A percentile compares a stretch with the other conserved stretches of the same genome.
These are phyloP conservation scores for Aethes cnicana DNA, from an alignment of 2,888 invertebrate species.

Conservation along the genomic window DNA sequence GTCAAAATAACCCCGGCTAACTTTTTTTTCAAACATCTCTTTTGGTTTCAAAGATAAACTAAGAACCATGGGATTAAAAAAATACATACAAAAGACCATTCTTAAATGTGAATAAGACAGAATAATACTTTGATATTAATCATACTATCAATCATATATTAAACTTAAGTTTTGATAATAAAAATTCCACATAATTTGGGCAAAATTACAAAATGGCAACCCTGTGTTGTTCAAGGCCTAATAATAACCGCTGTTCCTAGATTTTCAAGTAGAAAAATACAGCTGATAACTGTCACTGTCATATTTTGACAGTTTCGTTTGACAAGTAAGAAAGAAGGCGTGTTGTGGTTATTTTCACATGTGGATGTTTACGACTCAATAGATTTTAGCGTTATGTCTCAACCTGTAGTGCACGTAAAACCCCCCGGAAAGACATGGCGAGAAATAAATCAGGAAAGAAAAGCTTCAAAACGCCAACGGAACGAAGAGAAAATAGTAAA, in stretches of 20 bases:
- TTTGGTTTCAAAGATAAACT: too few relatives aligned
- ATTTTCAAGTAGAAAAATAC: not conserved
- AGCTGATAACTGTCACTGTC: slow-evolving; percentile 4
- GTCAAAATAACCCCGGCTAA: too few relatives aligned
- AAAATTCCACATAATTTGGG: not conserved
- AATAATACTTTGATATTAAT: too few relatives aligned
- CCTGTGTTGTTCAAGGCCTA: not conserved
- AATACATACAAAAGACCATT: too few relatives aligned
- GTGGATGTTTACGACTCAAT: not conserved
- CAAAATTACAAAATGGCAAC: not conserved
- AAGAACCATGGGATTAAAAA: too few relatives aligned
- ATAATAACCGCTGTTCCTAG: not conserved
- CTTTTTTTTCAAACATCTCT: too few relatives aligned
- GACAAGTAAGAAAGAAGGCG: not conserved
- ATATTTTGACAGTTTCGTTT: not conserved
- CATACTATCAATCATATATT: too few relatives aligned
- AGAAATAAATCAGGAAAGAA: slow-evolving; percentile 86
- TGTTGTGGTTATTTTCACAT: slow-evolving; percentile 15
- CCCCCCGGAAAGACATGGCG: slow-evolving; percentile 85
- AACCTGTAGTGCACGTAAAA: slow-evolving; percentile 46
- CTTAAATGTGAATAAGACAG: too few relatives aligned
- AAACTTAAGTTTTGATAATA: not conserved
- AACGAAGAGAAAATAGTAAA: slow-evolving; percentile 88
- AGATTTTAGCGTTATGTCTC: slow-evolving; percentile 49
- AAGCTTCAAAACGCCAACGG: slow-evolving; percentile 86